Percentiles rank a stretch among this genome's conserved stretches.
These are phyloP conservation scores for Tholera decimalis DNA, from an alignment of 2,888 invertebrate genomes.

Conservation along the genomic window DNA sequence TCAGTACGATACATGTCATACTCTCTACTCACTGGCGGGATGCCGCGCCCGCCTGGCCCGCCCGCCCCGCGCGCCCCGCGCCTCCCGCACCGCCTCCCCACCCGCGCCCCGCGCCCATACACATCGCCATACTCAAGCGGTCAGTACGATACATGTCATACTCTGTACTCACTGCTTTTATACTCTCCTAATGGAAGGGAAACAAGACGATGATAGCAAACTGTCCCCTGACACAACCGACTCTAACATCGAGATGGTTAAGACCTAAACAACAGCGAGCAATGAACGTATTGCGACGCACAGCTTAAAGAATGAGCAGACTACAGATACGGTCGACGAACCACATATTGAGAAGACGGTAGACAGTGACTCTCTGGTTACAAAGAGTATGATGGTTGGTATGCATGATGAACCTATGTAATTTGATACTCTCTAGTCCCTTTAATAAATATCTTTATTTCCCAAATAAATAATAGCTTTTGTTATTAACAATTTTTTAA, in stretches of 20 bases:
- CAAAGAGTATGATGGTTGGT: neutral
- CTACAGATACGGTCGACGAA: neutral
- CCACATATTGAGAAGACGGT: neutral
- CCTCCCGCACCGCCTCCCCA: neutral
- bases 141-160: conserved; percentile 28
- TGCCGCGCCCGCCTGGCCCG: neutral
- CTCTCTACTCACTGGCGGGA: neutral
- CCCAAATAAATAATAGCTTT: no score
- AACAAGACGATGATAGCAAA: neutral
- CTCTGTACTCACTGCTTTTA: neutral
- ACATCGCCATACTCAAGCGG: conserved; percentile 58
- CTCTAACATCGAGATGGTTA: neutral
- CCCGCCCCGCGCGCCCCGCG: neutral
- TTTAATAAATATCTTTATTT: no score
- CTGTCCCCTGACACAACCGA: neutral
- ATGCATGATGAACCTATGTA: neutral
- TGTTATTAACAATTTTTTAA: no score
- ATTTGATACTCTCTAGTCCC: neutral
- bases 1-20: no score
- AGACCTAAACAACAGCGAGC: neutral
- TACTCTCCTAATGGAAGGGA: neutral
- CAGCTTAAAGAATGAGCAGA: neutral
- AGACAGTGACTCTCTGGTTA: neutral
- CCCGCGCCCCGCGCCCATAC: conserved; percentile 27
- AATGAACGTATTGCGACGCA: neutral